These are phyloP conservation scores for Archivesica marissinica DNA, from an alignment of 1,140 invertebrate species.

Conservation along the genomic window DNA sequence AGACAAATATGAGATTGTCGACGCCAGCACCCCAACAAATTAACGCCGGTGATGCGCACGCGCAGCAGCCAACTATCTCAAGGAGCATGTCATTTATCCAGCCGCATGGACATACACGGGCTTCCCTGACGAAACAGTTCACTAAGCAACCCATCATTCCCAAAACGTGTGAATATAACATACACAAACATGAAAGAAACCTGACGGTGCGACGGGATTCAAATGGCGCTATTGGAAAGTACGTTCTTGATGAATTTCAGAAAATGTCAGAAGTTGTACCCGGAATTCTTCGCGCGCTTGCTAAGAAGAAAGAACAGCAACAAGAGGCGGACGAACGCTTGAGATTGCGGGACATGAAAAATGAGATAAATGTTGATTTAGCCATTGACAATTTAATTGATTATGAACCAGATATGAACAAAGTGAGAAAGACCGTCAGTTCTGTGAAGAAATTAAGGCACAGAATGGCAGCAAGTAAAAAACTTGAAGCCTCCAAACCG, in stretches of 20 bases:
- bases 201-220: background rate
- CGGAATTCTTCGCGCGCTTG: conserved; percentile 68
- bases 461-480: conserved; percentile 69
- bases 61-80: background rate
- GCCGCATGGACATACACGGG: background rate
- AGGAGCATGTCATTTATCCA: conserved; percentile 33
- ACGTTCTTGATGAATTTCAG: conserved; percentile 72
- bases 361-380: conserved; percentile 42
- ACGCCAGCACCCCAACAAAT: conserved; percentile 42
- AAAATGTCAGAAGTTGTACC: conserved; percentile 75
- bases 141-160: conserved; percentile 19
- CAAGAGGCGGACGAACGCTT: conserved; percentile 42
- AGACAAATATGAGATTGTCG: background rate
- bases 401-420: conserved; percentile 69
- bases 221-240: conserved; percentile 62
- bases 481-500: conserved; percentile 61
- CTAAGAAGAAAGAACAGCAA: conserved; percentile 66
- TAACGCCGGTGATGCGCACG: conserved; percentile 1
- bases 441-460: conserved; percentile 71
- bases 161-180: background rate
- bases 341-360: conserved; percentile 25
- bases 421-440: conserved; percentile 67
- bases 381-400: conserved; percentile 17
- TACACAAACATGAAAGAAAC: background rate
- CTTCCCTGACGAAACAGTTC: conserved; percentile 42